phyloP scores from a whole-genome alignment of 2,113 vertebrate species.

The Arizona elegans region DNA sequence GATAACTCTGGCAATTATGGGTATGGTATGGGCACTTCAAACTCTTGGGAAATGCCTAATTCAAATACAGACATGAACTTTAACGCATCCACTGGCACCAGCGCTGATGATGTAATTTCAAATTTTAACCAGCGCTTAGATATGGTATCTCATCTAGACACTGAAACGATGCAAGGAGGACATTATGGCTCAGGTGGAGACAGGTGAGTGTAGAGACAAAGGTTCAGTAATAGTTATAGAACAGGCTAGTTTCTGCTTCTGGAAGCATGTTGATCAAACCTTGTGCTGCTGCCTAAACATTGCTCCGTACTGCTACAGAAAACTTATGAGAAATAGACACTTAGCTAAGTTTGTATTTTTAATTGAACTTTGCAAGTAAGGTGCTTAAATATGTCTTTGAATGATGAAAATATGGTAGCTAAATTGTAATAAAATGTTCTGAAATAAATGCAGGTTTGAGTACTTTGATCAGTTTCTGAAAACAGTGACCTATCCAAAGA shows the following conservation, averaged over 20 bases:
- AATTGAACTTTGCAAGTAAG: background rate
- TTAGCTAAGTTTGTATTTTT: background rate
- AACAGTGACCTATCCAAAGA: background rate
- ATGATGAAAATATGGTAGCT: background rate
- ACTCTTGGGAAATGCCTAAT: slow-evolving; percentile 68
- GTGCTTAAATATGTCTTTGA: background rate
- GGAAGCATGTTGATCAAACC: background rate
- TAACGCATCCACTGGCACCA: slow-evolving; percentile 59
- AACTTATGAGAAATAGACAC: background rate
- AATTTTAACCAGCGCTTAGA: slow-evolving; percentile 89
- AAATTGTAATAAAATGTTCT: background rate
- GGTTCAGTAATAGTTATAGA: background rate
- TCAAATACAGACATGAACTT: slow-evolving; percentile 63
- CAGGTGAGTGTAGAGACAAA: slow-evolving; percentile 54
- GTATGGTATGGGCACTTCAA: slow-evolving; percentile 66
- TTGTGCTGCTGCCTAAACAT: background rate
- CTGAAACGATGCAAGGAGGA: slow-evolving; percentile 63
- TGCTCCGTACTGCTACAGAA: background rate
- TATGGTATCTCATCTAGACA: slow-evolving; percentile 74
- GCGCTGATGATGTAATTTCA: slow-evolving; percentile 78
- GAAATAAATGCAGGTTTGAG: background rate
- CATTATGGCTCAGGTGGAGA: slow-evolving; percentile 65
- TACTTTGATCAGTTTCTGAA: background rate
- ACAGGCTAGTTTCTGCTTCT: background rate
- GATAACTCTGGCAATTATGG: slow-evolving; percentile 65